Percentiles rank a stretch among this genome's conserved stretches.
Evolutionary conservation across 2,113 vertebrate species (phyloP).

Genomic region (Chionodraco myersi): DNA sequence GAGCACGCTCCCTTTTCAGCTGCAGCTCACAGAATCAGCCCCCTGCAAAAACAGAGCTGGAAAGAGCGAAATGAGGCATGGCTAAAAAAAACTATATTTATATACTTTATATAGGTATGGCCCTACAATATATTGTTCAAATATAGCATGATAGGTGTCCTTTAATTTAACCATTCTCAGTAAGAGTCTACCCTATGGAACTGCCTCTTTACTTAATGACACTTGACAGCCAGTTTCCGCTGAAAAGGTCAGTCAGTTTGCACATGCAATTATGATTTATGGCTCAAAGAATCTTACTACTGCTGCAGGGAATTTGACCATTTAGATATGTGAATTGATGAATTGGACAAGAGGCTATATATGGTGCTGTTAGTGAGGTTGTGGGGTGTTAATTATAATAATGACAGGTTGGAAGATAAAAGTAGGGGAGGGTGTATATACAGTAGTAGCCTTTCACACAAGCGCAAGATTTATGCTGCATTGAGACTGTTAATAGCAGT

Average conservation of each 20-base stretch:
- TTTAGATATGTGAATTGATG: conserved; percentile 34
- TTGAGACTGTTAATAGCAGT: neutral
- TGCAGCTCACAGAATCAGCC: no score
- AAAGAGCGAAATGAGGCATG: no score
- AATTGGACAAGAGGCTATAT: conserved; percentile 17
- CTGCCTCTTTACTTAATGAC: conserved; percentile 41
- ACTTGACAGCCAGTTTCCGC: conserved; percentile 27
- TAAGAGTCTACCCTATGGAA: conserved; percentile 2
- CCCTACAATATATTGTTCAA: no score
- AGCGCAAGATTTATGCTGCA: neutral
- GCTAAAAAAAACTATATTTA: no score
- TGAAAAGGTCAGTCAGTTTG: conserved; percentile 57
- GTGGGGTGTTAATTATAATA: conserved; percentile 33
- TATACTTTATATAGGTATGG: no score
- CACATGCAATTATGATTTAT: conserved; percentile 3
- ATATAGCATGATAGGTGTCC: no score
- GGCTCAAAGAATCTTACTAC: neutral
- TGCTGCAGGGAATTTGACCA: conserved; percentile 29
- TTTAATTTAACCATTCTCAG: neutral
- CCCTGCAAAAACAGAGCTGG: no score
- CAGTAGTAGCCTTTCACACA: conserved; percentile 12
- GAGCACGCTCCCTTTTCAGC: no score
- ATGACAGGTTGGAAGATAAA: conserved; percentile 3
- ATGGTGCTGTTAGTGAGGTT: conserved; percentile 8
- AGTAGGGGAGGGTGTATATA: neutral